Conservation (phyloP, 2,113 vertebrate species). For the Thalassarche chlororhynchos region DNA sequence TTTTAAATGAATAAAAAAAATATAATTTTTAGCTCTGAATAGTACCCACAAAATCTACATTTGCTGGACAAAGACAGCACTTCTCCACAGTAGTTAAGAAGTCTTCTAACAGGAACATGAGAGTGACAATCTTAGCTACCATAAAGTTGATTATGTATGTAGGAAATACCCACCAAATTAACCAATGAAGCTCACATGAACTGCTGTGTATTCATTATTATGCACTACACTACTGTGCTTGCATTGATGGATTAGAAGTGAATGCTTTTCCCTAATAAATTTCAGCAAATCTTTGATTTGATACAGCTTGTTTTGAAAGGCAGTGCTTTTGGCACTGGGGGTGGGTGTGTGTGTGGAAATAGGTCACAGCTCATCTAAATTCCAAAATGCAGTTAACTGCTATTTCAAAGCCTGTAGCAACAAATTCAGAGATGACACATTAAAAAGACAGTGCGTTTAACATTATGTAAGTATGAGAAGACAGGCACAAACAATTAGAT, state of each 20-base stretch:
- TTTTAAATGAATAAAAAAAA: not conserved
- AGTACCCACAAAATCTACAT: not conserved
- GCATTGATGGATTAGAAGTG: not conserved
- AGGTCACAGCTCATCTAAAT: constrained; percentile 37
- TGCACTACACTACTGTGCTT: not conserved
- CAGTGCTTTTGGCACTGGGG: not conserved
- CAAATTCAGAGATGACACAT: not conserved
- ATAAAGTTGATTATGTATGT: fast-evolving
- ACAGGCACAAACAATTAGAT: not conserved
- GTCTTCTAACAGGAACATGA: not conserved
- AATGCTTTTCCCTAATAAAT: not conserved
- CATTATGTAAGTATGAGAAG: not conserved
- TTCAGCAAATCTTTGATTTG: not conserved
- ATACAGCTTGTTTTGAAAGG: constrained; percentile 1
- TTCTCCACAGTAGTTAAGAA: not conserved
- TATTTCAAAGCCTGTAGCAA: constrained; percentile 47
- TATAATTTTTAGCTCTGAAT: not conserved
- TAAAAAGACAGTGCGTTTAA: not conserved
- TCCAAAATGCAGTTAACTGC: constrained; percentile 15
- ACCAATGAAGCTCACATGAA: not conserved
- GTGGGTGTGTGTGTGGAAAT: not conserved
- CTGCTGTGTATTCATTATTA: not conserved
- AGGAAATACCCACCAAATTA: not conserved
- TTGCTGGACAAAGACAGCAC: not conserved
- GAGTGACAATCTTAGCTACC: not conserved